These are phyloP conservation scores for Oenanthe melanoleuca DNA, from an alignment of 2,113 vertebrate genomes.

Conservation along the genomic window DNA sequence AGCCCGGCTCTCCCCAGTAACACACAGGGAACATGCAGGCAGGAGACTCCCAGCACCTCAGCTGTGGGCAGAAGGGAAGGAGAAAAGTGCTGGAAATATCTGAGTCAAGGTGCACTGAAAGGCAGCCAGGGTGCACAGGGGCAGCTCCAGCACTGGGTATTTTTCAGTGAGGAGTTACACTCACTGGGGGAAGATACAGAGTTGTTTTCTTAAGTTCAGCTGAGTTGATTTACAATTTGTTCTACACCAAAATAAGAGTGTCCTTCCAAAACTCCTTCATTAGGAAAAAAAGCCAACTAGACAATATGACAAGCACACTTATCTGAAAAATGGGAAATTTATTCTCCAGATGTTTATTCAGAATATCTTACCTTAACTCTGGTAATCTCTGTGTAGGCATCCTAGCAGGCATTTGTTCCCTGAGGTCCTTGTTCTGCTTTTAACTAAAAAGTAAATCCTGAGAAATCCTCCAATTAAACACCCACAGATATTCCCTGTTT, in stretches of 20 bases:
- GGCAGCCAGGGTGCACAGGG: not conserved
- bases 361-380: not conserved
- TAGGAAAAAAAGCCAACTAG: not conserved
- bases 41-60: too few species aligned
- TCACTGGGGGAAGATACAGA: not conserved
- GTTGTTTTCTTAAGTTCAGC: not conserved
- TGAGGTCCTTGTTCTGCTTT: not conserved
- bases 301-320: not conserved
- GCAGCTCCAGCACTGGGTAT: not conserved
- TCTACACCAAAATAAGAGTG: not conserved
- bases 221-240: not conserved
- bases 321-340: not conserved
- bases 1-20: not conserved
- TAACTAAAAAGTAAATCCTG: not conserved
- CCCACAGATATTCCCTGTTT: not conserved
- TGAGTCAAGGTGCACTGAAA: not conserved
- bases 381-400: not conserved
- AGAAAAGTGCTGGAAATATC: not conserved
- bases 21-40: not conserved
- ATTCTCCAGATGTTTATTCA: not conserved
- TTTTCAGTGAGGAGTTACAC: not conserved
- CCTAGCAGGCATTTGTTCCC: not conserved
- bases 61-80: not conserved
- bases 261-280: not conserved
- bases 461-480: not conserved